Base-by-base conservation (phyloP, 2,113 vertebrate species). In the Sebastes schlegelii region DNA sequence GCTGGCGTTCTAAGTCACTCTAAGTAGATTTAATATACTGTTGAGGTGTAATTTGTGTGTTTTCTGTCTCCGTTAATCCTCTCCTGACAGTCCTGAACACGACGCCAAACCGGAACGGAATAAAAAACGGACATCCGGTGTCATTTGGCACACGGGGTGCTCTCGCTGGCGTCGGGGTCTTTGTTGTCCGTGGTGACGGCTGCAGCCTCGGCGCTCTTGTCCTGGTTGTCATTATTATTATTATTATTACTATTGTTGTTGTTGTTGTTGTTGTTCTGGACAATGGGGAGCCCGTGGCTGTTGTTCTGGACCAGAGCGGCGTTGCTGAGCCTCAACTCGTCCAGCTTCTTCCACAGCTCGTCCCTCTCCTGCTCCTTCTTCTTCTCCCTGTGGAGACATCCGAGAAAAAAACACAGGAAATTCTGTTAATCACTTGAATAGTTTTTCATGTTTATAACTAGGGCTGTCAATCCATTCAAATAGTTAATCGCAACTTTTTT, bases 351-450 rank as follows among this genome's bases (percentile, higher is more conserved):
- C 98, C 98, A 99, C 80, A 99, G 80, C 94, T 99, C 98, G 86
- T 99, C 97, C 42, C 98, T 95, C 92, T 99, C 98, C 93, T 99
- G 94, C 94, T 99, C 98, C 73, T 97, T 99, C 93, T 98, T 99
- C 92, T 98, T 99, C 95, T 99, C 98, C 94, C 98, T 99, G 92
- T 14, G 17, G 43, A 21, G 8, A 34, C 4, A 34, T 51, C 48
- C 62, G 17, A 4, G 21, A 58, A 49, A 19, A 1, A 9, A 42
- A 46, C 34, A 34, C 34, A 34, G 34, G 34, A 34, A 34, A 34
- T 34, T 34, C 34, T 34, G 34, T 34, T 4, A 34, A 34, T 34
- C 34, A 34, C 34, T 34, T 34, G 34, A 34, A 34, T 34, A 34
- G 34, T 34, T 34, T 34, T 34, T 34, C 34, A 34, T 34, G 4